phyloP scores from a whole-genome alignment of 2,113 vertebrate genomes.

The Crypturellus undulatus region DNA sequence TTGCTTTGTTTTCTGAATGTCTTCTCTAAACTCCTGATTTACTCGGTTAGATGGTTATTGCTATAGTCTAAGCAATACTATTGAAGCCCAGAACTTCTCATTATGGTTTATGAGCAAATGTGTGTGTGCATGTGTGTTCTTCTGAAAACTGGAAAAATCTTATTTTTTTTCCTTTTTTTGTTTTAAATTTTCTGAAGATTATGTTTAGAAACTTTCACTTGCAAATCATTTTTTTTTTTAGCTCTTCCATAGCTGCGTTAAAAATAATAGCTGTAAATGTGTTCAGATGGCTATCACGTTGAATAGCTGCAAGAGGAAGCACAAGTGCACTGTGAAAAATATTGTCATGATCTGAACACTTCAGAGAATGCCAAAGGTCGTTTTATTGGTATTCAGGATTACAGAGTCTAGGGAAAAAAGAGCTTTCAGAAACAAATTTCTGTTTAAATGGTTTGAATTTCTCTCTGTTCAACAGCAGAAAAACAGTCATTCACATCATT shows the following conservation, averaged over 20 bases:
- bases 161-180: not conserved
- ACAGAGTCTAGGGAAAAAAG: not conserved
- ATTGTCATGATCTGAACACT: not conserved
- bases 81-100: not conserved
- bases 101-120: not conserved
- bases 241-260: not conserved
- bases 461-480: not conserved
- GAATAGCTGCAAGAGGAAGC: not conserved
- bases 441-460: not conserved
- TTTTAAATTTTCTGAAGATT: not conserved
- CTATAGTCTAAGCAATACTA: not conserved
- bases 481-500: not conserved
- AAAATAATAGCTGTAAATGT: conserved; percentile 29
- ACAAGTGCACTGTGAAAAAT: not conserved
- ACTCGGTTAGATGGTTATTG: not conserved
- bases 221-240: not conserved
- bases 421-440: not conserved
- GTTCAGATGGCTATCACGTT: not conserved
- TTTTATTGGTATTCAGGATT: not conserved
- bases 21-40: not conserved
- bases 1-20: not conserved
- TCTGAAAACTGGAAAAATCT: not conserved
- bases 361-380: rapidly evolving
- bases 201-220: not conserved
- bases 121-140: not conserved